These are phyloP conservation scores for Zaprionus lineosus DNA, from an alignment of 2,888 invertebrate species.

Conservation along the genomic window DNA sequence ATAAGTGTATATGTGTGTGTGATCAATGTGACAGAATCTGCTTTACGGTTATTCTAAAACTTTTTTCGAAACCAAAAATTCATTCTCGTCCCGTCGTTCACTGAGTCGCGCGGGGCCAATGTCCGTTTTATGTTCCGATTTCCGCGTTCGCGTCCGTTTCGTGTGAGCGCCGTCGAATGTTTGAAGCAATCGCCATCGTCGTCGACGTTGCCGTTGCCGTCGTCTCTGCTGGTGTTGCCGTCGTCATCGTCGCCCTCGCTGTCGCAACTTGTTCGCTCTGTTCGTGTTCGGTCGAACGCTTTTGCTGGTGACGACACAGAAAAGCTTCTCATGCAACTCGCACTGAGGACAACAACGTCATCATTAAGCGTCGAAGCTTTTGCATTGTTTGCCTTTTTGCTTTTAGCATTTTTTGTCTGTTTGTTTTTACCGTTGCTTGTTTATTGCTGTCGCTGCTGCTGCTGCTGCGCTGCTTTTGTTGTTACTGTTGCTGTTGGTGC, in stretches of 20 bases:
- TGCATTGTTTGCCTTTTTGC: slow-evolving; percentile 29
- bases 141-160: slow-evolving; percentile 72
- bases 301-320: slow-evolving; percentile 72
- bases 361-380: slow-evolving; percentile 53
- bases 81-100: neutral
- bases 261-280: slow-evolving; percentile 31
- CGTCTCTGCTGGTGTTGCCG: slow-evolving; percentile 7
- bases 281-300: slow-evolving; percentile 6
- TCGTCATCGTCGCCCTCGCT: slow-evolving; percentile 11
- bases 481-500: slow-evolving; percentile 3
- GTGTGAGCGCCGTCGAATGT: slow-evolving; percentile 70
- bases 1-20: too few species aligned
- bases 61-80: slow-evolving; percentile 16
- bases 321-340: slow-evolving; percentile 61
- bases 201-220: slow-evolving; percentile 15
- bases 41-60: neutral
- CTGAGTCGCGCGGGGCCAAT: slow-evolving; percentile 26
- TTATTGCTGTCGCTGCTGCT: slow-evolving; percentile 2
- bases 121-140: slow-evolving; percentile 41
- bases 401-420: slow-evolving; percentile 11
- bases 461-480: slow-evolving; percentile 3
- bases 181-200: slow-evolving; percentile 50
- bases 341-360: slow-evolving; percentile 48
- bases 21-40: neutral
- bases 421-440: slow-evolving; percentile 7